A percentile compares a stretch with the other conserved stretches of the same genome.
phyloP scores from a whole-genome alignment of 1,140 invertebrate species.

The Caenorhabditis elegans region DNA sequence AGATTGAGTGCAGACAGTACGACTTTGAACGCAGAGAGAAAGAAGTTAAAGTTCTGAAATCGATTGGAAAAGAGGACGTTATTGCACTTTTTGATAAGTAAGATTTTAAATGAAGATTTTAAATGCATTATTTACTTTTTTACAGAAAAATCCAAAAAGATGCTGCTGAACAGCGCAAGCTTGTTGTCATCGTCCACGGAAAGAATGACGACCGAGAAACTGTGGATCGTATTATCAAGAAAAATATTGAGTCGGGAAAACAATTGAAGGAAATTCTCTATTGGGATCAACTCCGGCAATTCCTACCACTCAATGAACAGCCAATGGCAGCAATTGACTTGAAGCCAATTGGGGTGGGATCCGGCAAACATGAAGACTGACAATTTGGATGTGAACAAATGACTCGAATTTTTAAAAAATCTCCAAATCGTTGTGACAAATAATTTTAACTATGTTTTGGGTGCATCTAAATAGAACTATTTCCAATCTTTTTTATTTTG shows the following conservation, averaged over 20 bases:
- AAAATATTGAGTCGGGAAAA: not conserved
- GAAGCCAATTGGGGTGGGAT: no score
- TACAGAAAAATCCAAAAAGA: not conserved
- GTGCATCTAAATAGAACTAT: no score
- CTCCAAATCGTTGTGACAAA: no score
- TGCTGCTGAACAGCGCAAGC: not conserved
- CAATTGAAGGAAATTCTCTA: not conserved
- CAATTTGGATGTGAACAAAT: no score
- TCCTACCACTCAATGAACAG: not conserved
- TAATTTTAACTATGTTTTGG: no score
- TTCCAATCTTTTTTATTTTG: no score
- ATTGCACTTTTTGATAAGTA: constrained; percentile 76
- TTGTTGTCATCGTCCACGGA: constrained; percentile 23
- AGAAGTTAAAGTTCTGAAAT: constrained; percentile 80
- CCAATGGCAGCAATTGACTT: not conserved
- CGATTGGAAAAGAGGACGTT: constrained; percentile 79
- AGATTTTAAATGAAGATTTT: not conserved
- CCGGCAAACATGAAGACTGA: no score
- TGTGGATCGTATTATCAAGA: not conserved
- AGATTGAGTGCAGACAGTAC: constrained; percentile 84
- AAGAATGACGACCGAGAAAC: not conserved
- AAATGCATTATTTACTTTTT: not conserved
- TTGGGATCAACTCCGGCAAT: not conserved
- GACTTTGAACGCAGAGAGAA: constrained; percentile 83
- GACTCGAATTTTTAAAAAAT: no score